phyloP scores from a whole-genome alignment of 2,113 vertebrate species.

The Colius striatus region DNA sequence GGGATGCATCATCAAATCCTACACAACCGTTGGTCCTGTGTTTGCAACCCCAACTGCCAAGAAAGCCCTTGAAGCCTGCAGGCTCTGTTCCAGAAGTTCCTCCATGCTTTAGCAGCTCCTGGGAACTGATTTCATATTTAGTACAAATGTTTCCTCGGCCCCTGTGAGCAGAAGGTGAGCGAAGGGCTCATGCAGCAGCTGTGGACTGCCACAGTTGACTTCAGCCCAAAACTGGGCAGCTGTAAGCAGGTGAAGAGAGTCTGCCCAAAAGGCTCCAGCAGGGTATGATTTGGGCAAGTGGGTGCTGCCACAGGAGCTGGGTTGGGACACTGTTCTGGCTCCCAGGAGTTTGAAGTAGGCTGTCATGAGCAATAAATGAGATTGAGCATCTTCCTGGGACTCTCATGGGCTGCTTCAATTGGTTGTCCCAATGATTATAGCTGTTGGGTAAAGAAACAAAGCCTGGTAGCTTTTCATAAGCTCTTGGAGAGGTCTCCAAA shows the following conservation, averaged over 20 bases:
- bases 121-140: not conserved
- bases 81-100: slow-evolving; percentile 11
- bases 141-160: not conserved
- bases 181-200: not conserved
- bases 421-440: no score
- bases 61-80: not conserved
- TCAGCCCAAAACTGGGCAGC: not conserved
- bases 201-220: not conserved
- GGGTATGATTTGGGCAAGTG: not conserved
- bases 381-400: not conserved
- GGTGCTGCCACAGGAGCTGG: not conserved
- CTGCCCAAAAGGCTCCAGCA: not conserved
- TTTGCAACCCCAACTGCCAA: not conserved
- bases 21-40: accelerated
- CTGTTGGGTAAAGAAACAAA: not conserved
- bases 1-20: not conserved
- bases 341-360: not conserved
- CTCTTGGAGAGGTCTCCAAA: not conserved
- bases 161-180: not conserved
- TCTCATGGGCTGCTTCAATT: accelerated
- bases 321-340: not conserved
- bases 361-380: not conserved
- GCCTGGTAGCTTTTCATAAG: not conserved
- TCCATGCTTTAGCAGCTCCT: not conserved
- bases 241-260: not conserved